Evolutionary conservation across 2,113 vertebrate genomes (phyloP).

Genomic region (Misgurnus anguillicaudatus): DNA sequence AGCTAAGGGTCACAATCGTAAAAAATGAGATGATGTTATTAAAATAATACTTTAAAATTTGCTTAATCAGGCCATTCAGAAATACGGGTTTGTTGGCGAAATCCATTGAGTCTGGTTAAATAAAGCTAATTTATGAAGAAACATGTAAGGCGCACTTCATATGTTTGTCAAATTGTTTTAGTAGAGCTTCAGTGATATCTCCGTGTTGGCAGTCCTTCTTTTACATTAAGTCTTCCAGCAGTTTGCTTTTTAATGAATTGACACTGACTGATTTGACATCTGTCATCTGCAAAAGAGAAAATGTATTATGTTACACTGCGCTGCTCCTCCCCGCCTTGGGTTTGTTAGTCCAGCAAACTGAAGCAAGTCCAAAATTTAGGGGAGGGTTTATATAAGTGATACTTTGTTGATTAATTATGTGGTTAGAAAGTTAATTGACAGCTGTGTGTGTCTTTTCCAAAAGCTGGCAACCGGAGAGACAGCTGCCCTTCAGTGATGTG

Average conservation of each 20-base stretch:
- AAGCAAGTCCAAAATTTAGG: neutral
- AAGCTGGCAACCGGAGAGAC: slow-evolving; percentile 92
- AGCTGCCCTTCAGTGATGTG: slow-evolving; percentile 89
- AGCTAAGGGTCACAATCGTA: too few relatives aligned
- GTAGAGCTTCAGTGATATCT: neutral
- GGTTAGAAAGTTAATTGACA: slow-evolving; percentile 34
- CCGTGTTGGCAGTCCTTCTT: neutral
- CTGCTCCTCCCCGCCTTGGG: neutral
- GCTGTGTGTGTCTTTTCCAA: neutral
- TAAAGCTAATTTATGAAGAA: too few relatives aligned
- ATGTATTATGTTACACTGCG: neutral
- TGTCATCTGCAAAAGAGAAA: neutral
- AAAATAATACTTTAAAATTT: too few relatives aligned
- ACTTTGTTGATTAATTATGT: neutral
- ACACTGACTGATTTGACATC: neutral
- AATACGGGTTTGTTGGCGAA: too few relatives aligned
- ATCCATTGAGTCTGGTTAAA: too few relatives aligned
- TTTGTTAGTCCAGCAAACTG: neutral
- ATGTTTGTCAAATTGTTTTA: neutral
- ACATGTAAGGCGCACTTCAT: neutral
- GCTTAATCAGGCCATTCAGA: too few relatives aligned
- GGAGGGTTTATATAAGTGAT: neutral
- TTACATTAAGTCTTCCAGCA: neutral
- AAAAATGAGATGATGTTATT: too few relatives aligned
- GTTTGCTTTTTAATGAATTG: neutral